Evolutionary conservation across 2,888 invertebrate genomes (phyloP).

Genomic region (Holacanthella duospinosa): DNA sequence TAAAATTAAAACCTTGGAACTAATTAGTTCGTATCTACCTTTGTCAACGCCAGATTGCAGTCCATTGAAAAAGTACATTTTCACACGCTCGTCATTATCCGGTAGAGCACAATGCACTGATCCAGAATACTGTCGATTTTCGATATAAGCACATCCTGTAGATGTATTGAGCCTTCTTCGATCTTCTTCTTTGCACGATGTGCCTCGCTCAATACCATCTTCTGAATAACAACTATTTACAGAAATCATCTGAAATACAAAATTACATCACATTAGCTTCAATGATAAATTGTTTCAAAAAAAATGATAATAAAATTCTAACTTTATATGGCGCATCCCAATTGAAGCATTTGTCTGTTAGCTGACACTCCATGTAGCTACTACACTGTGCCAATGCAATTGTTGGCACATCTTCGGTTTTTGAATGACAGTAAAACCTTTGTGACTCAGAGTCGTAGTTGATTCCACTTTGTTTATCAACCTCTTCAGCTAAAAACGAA

Average conservation of each 20-base stretch:
- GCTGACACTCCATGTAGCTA: not conserved
- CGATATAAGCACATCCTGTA: not conserved
- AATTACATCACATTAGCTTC: not conserved
- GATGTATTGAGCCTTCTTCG: not conserved
- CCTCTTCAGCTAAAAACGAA: not conserved
- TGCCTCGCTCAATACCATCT: not conserved
- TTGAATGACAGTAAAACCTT: not conserved
- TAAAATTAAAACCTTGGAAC: not conserved
- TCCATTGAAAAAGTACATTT: conserved; percentile 2
- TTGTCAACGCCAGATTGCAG: not conserved
- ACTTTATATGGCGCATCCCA: conserved; percentile 7
- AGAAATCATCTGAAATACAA: not conserved
- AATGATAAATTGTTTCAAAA: no score
- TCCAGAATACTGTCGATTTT: not conserved
- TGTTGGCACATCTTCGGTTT: not conserved
- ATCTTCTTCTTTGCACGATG: not conserved
- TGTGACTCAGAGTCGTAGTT: not conserved
- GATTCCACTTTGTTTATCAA: not conserved
- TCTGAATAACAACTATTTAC: not conserved
- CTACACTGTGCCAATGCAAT: conserved; percentile 1
- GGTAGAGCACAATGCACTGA: not conserved
- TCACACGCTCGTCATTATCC: not conserved
- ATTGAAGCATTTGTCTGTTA: conserved; percentile 8
- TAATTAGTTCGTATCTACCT: no score
- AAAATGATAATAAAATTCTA: no score